Base-by-base conservation (phyloP, 2,888 invertebrate species). In the Octodonta nipae region DNA sequence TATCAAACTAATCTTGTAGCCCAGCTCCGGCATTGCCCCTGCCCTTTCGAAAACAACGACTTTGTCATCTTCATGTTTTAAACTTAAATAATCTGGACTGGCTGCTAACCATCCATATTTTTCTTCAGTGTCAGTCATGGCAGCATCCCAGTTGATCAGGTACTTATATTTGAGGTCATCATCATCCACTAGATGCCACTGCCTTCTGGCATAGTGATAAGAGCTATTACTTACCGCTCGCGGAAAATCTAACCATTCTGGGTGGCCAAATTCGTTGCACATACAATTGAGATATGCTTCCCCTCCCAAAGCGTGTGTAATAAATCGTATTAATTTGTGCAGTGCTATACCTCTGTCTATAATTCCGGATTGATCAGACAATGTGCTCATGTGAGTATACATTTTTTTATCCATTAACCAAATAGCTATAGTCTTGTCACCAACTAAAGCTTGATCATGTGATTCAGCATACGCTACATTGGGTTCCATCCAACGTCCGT, bases 361-460 rank as follows among this genome's bases (percentile, higher is more conserved):
- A 28, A 91, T 70, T 0, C 74, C 47, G 42, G 67, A 78, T 0
- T 75, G 67, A 2, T 73, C 75, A 32, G 81, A 81, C 4, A 77
- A 2, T 0, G 66, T 68, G 22, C 91, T 89, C 96, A 96, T 96
- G 63, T 86, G 81, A 0, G 85, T 81, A 61, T 96, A 96, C 95
- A 96, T 96, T 47, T 92, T 89, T 47, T 92, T 91, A 64, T 96
- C 95, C 95, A 96, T 95, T 44, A 96, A 63, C 98, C 98, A 98
- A 66, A 99, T 99, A 1, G 98, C 96, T 25, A 99, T 75, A 0
- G 96, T 95, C 63, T 99, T 99, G 63, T 99, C 98, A 1, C 98
- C 95, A 0, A 95, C 95, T 24, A 95, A 66, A 5, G 95, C 93
- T 70, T 98, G 96, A 58, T 98, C 96, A 52, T 98, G 98, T 15